Conservation (phyloP, 2,797 vertebrate species). For the Urosaurus nigricauda region DNA sequence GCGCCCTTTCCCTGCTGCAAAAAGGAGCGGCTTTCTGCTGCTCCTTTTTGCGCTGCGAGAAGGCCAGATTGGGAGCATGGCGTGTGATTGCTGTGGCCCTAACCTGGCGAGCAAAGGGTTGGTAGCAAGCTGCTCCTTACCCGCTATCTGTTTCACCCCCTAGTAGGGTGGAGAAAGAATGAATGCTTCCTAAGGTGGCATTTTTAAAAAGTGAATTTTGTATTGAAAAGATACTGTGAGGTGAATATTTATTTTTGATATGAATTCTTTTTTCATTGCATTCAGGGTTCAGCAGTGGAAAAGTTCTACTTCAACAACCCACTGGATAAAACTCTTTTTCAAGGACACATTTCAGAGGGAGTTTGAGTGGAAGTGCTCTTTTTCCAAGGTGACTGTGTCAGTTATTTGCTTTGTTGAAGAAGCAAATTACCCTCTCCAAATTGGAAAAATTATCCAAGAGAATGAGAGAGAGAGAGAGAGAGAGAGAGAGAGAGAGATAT, state of each 20-base stretch:
- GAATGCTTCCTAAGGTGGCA: not conserved
- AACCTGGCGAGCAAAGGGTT: too few species aligned
- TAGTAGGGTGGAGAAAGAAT: not conserved
- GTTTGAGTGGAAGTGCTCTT: not conserved
- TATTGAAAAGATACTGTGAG: not conserved
- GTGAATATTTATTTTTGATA: not conserved
- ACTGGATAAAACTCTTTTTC: constrained; percentile 6
- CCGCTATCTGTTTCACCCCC: too few species aligned
- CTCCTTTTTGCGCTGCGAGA: too few species aligned
- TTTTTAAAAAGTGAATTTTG: constrained; percentile 3
- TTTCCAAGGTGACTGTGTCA: not conserved
- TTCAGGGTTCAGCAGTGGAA: constrained; percentile 67
- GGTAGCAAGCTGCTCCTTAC: too few species aligned
- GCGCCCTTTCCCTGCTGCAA: too few species aligned
- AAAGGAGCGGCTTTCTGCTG: too few species aligned
- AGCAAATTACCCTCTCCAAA: not conserved
- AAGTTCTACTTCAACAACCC: constrained; percentile 68
- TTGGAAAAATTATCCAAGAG: not conserved
- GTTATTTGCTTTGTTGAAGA: constrained; percentile 1
- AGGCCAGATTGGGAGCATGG: too few species aligned
- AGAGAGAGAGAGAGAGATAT: not conserved
- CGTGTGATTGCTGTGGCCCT: too few species aligned
- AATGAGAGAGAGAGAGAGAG: not conserved
- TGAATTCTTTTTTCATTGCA: accelerated
- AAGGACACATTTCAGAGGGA: constrained; percentile 2